These are phyloP conservation scores for Cydia fagiglandana DNA, from an alignment of 1,140 invertebrate genomes.

Conservation along the genomic window DNA sequence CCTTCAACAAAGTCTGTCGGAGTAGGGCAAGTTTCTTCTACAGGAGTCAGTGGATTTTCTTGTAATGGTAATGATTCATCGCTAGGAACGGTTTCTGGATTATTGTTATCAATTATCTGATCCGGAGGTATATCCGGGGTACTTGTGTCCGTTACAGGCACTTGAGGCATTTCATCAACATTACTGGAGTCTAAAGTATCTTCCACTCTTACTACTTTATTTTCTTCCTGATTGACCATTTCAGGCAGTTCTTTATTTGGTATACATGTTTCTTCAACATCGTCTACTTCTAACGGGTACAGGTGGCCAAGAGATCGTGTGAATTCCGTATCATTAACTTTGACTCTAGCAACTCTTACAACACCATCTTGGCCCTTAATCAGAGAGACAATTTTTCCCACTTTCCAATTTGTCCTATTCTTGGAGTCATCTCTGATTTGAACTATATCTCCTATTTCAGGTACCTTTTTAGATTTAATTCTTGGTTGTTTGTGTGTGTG, in stretches of 20 bases:
- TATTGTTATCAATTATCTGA: background rate
- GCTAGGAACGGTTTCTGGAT: background rate
- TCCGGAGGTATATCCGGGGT: background rate
- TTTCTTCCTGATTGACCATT: background rate
- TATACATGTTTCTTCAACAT: background rate
- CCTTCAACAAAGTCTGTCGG: background rate
- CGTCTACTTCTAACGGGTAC: conserved; percentile 22
- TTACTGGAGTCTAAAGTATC: background rate
- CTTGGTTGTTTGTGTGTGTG: conserved; percentile 2
- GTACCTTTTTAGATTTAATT: background rate
- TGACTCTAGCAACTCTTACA: background rate
- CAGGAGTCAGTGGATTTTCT: background rate
- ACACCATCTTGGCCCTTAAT: conserved; percentile 1
- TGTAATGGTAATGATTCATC: too few species aligned
- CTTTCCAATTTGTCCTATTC: conserved; percentile 30
- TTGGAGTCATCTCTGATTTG: conserved; percentile 29
- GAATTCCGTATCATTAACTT: conserved; percentile 1
- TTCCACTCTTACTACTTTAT: background rate
- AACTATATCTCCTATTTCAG: conserved; percentile 25
- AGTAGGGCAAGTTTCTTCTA: background rate
- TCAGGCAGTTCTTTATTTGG: background rate
- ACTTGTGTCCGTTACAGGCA: background rate
- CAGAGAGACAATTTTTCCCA: conserved; percentile 17
- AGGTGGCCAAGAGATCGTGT: conserved; percentile 26
- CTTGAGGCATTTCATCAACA: background rate